Percentiles rank a stretch among this genome's conserved stretches.
Evolutionary conservation across 2,888 invertebrate genomes (phyloP).

Genomic region (Rhagium mordax): DNA sequence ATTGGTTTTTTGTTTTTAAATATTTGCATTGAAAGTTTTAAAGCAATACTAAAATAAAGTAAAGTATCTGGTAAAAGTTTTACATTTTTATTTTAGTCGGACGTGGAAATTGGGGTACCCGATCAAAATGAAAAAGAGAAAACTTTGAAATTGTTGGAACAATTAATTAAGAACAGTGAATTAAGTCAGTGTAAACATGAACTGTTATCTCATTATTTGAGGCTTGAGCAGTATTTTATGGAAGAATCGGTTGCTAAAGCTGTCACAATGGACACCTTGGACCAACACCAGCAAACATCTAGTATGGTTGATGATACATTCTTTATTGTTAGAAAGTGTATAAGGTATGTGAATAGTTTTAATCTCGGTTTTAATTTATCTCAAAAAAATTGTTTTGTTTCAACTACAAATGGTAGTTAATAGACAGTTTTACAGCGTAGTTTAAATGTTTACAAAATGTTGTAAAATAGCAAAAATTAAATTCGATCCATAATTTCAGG

Average conservation of each 20-base stretch:
- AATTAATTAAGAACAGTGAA: conserved; percentile 80
- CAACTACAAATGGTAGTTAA: no score
- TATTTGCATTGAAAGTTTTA: no score
- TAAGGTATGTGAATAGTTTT: conserved; percentile 73
- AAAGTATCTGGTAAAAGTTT: no score
- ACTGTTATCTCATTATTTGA: conserved; percentile 88
- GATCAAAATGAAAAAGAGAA: conserved; percentile 71
- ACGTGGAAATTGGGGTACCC: conserved; percentile 75
- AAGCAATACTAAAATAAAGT: no score
- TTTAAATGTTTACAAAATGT: no score
- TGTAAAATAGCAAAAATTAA: no score
- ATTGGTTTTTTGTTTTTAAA: no score
- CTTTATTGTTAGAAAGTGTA: conserved; percentile 96
- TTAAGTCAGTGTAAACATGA: conserved; percentile 86
- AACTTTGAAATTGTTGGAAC: conserved; percentile 73
- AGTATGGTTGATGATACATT: conserved; percentile 98
- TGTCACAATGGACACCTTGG: conserved; percentile 83
- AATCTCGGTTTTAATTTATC: no score
- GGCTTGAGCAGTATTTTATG: conserved; percentile 95
- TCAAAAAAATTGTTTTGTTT: no score
- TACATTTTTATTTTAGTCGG: conserved; percentile 71
- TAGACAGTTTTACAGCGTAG: no score
- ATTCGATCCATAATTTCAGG: no score
- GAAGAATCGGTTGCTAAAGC: conserved; percentile 96
- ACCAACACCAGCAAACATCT: conserved; percentile 83